Evolutionary conservation across 2,797 vertebrate species (phyloP), one percentile per base, ranked within the genome.

Genomic region (Bradypus variegatus): DNA sequence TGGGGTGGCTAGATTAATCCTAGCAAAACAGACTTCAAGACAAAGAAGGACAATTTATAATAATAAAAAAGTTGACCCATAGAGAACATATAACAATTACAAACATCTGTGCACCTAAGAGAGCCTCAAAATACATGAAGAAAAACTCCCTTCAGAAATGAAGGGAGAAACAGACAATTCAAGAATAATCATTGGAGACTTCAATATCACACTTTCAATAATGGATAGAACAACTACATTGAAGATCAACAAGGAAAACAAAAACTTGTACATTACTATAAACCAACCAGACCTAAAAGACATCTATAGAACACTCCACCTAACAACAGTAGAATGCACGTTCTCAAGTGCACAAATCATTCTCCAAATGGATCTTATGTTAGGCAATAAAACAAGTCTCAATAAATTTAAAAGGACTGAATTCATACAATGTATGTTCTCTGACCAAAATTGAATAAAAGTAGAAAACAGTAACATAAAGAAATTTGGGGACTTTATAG

Each of bases 401-500:
- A 67, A 12, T 36, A 65, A 41, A 81, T 73, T 90, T 69, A 64
- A 92, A 89, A 88, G 45, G 38, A 70, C 0, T 91, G 31, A 93
- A 95, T 88, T 82, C n/a, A 92, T 29, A 70, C 15, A 38, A 89
- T 87, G 33, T 69, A 86, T 41, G 58, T 88, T 88, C 55, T 92
- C 72, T 29, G 55, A 69, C 84, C 45, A 92, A 87, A 95, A 93
- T 38, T 36, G 70, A 62, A 45, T 82, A 18, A 92, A 89, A 91
- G 25, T 67, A 38, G 33, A 84, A 93, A 91, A 55, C 25, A 81
- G 50, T 41, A 88, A 76, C 14, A 79, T 45, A 73, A 77, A 53
- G 38, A 80, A 88, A 70, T 58, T 58, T 86, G 79, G 64, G 84
- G 75, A 90, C 78, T 58, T 64, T 69, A 80, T 29, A 77, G 19